Base-by-base conservation (phyloP, 2,797 vertebrate genomes). In the Hybognathus amarus region DNA sequence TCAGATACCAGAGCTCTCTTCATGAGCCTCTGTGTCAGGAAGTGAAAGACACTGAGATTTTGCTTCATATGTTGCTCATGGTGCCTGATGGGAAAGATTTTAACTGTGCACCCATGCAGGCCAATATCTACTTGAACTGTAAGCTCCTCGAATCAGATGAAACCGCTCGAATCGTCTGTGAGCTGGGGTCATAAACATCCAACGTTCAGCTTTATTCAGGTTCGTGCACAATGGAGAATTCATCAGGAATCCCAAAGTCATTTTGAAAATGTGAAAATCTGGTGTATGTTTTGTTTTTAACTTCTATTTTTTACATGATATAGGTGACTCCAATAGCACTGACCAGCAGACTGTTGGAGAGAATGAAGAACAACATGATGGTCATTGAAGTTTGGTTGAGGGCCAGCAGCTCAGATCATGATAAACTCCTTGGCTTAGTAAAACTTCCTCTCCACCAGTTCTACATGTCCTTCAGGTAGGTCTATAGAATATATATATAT, bases 371-470 rank as follows among this genome's bases (percentile, higher is more conserved):
- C 90, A 99, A 99, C 0, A 71, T 99, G 77, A 96, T 98, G 96
- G 91, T 99, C 75, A 95, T 99, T 22, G 98, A 99, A 90, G 96
- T 97, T 0, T 99, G 98, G 98, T 96, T 96, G 90, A 98, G 95
- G 89, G 87, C 88, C 6, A 91, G 92, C 83, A 90, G 86, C 79
- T 92, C 94, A 45, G 92, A 91, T 59, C 90, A 92, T 64, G 98
- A 99, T 90, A 92, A 85, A 45, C 94, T 98, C 24, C 92, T 98
- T 0, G 98, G 98, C 24, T 92, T 99, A 8, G 97, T 96, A 86
- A 99, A 99, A 88, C 93, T 99, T 81, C 97, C 98, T 76, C 95
- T 99, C 10, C 97, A 99, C 84, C 98, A 98, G 91, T 99, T 99
- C 91, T 99, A 98, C 91, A 90, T 98, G 94, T 99, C 98, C 0